Base-by-base conservation (phyloP, 2,797 vertebrate species). In the Eulemur mongoz region DNA sequence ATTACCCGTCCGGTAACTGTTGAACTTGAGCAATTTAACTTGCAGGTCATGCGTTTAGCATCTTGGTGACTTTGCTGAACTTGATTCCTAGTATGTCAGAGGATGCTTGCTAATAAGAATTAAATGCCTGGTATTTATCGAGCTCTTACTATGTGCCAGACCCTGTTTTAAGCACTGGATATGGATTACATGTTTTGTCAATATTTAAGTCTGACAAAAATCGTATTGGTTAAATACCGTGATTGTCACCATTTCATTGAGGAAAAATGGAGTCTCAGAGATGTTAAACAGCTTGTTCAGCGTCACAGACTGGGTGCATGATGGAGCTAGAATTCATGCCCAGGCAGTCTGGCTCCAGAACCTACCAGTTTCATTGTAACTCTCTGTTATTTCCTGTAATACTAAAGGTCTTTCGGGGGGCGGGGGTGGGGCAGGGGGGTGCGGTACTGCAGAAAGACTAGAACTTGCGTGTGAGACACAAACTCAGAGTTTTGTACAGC, bases 61-160 rank as follows among this genome's bases (percentile, higher is more conserved):
- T 72, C 59, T 32, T 86, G n/a, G 32, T 69, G 43, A 45, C 76
- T 87, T 85, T 45, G 75, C 54, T 95, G 32, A 70, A 35, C 13
- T 89, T 15, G 40, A 85, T 79, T 65, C 23, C 63, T 50, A 2
- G 6, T 63, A 17, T 35, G 9, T 82, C 82, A 63, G 52, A 52
- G 88, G 15, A 61, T 70, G 23, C 61, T 85, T 79, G 10, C 76
- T 86, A 73, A 63, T 93, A 90, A 59, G 73, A 80, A 86, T 61
- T 80, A 72, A 92, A 32, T 80, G 30, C 35, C 8, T 59, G 38
- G 4, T 40, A 35, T 50, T 86, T 59, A 59, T 59, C 10, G 32
- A 84, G 52, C 7, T 65, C 25, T 54, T 50, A 35, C 4, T 15
- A 2, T 50, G 32, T 23, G 13, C 35, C n/a, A 43, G 54, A 59